phyloP scores from a whole-genome alignment of 2,797 vertebrate species.

The Aldrovandia affinis region DNA sequence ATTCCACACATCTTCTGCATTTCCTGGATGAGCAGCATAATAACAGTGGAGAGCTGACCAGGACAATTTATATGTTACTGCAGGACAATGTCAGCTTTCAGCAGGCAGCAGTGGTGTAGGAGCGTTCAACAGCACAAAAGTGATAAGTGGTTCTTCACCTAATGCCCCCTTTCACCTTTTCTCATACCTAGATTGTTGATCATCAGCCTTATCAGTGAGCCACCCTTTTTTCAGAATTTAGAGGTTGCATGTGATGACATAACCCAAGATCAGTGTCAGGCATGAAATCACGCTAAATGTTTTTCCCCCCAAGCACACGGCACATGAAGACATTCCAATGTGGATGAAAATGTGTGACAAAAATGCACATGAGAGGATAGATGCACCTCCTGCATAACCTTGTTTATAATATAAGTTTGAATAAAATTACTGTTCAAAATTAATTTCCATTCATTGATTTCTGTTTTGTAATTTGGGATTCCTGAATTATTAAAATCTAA shows the following conservation, averaged over 20 bases:
- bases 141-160: neutral
- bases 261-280: too few relatives aligned
- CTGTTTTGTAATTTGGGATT: neutral
- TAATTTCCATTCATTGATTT: too few relatives aligned
- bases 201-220: neutral
- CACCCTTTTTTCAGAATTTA: neutral
- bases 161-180: neutral
- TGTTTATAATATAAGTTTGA: too few relatives aligned
- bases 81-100: neutral
- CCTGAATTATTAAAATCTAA: too few relatives aligned
- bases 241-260: constrained; percentile 9
- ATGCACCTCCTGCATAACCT: too few relatives aligned
- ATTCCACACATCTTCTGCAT: neutral
- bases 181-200: neutral
- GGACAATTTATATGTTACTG: neutral
- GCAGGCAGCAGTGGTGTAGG: neutral
- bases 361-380: too few relatives aligned
- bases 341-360: too few relatives aligned
- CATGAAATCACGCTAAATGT: too few relatives aligned
- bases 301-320: too few relatives aligned
- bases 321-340: neutral
- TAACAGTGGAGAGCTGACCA: neutral
- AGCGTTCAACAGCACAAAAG: neutral
- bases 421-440: too few relatives aligned
- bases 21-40: neutral